Conservation (phyloP, 1,140 invertebrate genomes). For the Chymomyza costata region DNA sequence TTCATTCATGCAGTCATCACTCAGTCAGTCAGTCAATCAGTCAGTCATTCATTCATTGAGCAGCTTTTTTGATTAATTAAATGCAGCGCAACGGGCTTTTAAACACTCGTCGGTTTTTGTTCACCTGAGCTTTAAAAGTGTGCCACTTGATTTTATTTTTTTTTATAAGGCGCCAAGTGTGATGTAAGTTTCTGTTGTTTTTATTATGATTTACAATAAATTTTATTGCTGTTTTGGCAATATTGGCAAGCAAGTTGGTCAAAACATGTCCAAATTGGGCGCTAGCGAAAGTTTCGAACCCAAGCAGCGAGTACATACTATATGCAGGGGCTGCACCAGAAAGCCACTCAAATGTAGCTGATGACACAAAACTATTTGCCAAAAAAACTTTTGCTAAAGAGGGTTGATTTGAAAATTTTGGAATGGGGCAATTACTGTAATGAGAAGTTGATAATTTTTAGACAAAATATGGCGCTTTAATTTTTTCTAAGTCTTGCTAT, state of each 20-base stretch:
- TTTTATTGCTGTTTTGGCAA: slow-evolving; percentile 40
- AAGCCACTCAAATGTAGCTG: slow-evolving; percentile 52
- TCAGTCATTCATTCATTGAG: slow-evolving; percentile 42
- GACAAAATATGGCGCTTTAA: too few relatives aligned
- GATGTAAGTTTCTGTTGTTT: slow-evolving; percentile 48
- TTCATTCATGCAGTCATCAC: slow-evolving; percentile 14
- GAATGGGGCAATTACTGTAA: too few relatives aligned
- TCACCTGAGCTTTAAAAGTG: slow-evolving; percentile 40
- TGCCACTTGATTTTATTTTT: too few relatives aligned
- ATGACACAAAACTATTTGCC: slow-evolving; percentile 22
- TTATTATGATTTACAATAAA: slow-evolving; percentile 36
- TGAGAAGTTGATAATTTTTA: too few relatives aligned
- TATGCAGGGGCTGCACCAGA: slow-evolving; percentile 47
- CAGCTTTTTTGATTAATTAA: slow-evolving; percentile 62
- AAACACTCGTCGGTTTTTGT: slow-evolving; percentile 12
- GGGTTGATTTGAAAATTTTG: too few relatives aligned
- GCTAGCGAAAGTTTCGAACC: slow-evolving; percentile 48
- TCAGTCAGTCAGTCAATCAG: slow-evolving; percentile 46
- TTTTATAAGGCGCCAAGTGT: slow-evolving; percentile 34
- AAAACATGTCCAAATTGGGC: not conserved
- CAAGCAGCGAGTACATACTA: slow-evolving; percentile 55
- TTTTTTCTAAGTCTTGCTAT: too few relatives aligned
- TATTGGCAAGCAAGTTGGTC: slow-evolving; percentile 2
- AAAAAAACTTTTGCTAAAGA: too few relatives aligned
- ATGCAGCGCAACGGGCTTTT: slow-evolving; percentile 47